These are phyloP conservation scores for Nowickia ferox DNA, from an alignment of 2,888 invertebrate species.

Conservation along the genomic window DNA sequence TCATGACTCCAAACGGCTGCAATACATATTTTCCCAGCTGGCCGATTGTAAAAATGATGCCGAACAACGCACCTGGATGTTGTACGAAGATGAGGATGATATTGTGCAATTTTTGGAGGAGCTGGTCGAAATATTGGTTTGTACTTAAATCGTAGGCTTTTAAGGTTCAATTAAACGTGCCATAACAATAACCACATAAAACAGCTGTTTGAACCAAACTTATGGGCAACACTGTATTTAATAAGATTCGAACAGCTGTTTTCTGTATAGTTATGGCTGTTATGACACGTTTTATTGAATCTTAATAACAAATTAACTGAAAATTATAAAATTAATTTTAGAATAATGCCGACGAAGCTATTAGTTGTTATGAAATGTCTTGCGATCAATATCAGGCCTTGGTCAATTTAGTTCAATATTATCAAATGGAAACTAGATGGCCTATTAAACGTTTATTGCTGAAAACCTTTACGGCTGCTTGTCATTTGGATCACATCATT, in stretches of 20 bases:
- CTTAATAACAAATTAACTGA: not conserved
- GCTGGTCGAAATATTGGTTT: slow-evolving; percentile 91
- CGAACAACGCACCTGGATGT: slow-evolving; percentile 97
- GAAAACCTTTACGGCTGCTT: slow-evolving; percentile 94
- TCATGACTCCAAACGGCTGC: slow-evolving; percentile 92
- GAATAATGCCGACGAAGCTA: slow-evolving; percentile 96
- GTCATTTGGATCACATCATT: slow-evolving; percentile 91
- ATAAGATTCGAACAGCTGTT: no score
- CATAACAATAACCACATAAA: no score
- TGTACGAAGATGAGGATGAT: slow-evolving; percentile 95
- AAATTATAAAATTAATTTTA: slow-evolving; percentile 82
- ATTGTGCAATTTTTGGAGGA: slow-evolving; percentile 93
- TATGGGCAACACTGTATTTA: no score
- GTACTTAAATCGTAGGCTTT: not conserved
- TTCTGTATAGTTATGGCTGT: no score
- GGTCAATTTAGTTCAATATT: slow-evolving; percentile 93
- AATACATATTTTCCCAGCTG: slow-evolving; percentile 92
- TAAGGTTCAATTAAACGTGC: no score
- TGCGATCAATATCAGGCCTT: slow-evolving; percentile 93
- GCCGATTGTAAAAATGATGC: slow-evolving; percentile 96
- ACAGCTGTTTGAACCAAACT: no score
- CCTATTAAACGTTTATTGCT: slow-evolving; percentile 91
- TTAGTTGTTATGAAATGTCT: slow-evolving; percentile 92
- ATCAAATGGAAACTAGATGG: slow-evolving; percentile 97
- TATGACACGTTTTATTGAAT: no score